A percentile compares a stretch with the other conserved stretches of the same genome.
phyloP scores from a whole-genome alignment of 2,113 vertebrate genomes.

The Chionomys nivalis region DNA sequence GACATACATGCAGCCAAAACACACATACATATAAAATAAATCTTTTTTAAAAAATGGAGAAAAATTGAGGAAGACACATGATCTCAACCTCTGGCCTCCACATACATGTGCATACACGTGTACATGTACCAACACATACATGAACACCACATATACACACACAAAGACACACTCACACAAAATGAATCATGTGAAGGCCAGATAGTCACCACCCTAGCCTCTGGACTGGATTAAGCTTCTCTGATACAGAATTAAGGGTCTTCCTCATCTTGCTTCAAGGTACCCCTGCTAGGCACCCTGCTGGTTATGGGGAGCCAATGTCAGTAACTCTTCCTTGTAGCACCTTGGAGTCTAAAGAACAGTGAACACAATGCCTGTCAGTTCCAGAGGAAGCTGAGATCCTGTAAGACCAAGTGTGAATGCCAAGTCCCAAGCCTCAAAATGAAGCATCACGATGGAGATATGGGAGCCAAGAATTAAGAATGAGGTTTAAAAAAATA shows the following conservation, averaged over 20 bases:
- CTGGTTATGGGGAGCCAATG: not conserved
- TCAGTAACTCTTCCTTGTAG: not conserved
- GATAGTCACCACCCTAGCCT: not conserved
- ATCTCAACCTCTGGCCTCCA: not conserved
- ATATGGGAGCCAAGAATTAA: not conserved
- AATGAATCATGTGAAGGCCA: not conserved
- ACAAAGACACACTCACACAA: not conserved
- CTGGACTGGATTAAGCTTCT: not conserved
- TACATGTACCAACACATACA: not conserved
- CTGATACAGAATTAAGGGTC: not conserved
- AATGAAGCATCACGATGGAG: not conserved
- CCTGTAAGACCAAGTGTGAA: not conserved
- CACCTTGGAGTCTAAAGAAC: not conserved
- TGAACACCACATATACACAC: not conserved
- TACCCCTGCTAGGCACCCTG: no score
- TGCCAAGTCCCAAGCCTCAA: not conserved
- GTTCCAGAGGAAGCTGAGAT: not conserved
- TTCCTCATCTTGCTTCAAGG: not conserved
- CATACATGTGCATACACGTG: not conserved
- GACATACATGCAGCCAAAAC: not conserved
- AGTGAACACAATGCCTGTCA: not conserved
- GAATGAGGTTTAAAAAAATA: not conserved
- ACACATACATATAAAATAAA: not conserved
- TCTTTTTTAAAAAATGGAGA: not conserved
- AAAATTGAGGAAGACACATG: not conserved